Evolutionary conservation across 1,140 invertebrate species (phyloP), one percentile per base, ranked within the genome.

Genomic region (Lordiphosa collinella): DNA sequence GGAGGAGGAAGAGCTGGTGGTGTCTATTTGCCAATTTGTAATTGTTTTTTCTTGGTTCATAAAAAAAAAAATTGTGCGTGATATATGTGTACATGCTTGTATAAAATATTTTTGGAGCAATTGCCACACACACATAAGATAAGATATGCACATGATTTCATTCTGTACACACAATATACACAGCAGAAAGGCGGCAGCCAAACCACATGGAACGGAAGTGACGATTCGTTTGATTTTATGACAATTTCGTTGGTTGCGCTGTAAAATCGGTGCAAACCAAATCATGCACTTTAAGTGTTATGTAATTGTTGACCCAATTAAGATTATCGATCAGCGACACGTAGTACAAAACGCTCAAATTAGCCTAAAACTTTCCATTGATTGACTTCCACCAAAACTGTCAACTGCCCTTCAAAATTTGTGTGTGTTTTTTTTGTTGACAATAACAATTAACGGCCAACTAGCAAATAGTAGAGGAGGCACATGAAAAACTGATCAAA

Each of bases 141-240:
- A 44, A 44, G 41, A 44, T 44, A 44, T 44, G 11, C 41, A 44
- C 41, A 44, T 44, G 41, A 44, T 44, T 44, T 18, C 41, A 44
- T 43, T 43, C 25, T 22, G 18, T 43, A 43, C 40, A 43, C 40
- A 40, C 25, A 29, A 29, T 8, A 29, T 5, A 29, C 7, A 29
- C 7, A 29, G 6, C 25, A 29, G 25, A 29, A n/a, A n/a, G n/a
- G n/a, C n/a, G 18, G 25, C 25, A 29, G 8, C 6, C 25, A 29
- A 29, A 29, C 13, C 37, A 43, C 40, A 25, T 29, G 4, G 22
- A 43, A 12, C 41, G 41, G 41, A 44, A 44, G 41, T 44, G 41
- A 44, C 41, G 41, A 25, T 43, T 38, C 11, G 16, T 43, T 43
- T 43, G 22, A 43, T 43, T 44, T 44, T 44, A 44, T 44, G 25